Conservation (phyloP, 2,888 invertebrate species). For the Mimumesa dahlbomi region DNA sequence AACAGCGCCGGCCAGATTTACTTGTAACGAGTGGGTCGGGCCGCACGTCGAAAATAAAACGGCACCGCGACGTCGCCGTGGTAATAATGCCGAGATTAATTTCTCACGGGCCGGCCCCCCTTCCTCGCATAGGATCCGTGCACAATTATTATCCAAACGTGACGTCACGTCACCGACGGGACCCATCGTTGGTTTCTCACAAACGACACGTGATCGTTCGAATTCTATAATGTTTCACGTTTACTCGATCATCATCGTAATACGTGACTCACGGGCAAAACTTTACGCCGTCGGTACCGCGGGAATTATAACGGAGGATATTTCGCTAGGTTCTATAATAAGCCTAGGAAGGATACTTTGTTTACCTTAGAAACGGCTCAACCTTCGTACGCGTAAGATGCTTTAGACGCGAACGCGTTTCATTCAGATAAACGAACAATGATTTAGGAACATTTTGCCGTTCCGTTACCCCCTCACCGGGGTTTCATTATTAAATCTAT, state of each 20-base stretch:
- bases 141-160: constrained; percentile 57
- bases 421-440: background rate
- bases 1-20: constrained; percentile 45
- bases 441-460: no score
- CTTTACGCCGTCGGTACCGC: constrained; percentile 6
- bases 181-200: background rate
- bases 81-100: constrained; percentile 72
- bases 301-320: background rate
- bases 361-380: no score
- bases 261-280: constrained; percentile 22
- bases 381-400: background rate
- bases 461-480: no score
- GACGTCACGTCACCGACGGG: constrained; percentile 51
- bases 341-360: background rate
- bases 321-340: background rate
- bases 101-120: constrained; percentile 60
- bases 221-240: background rate
- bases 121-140: constrained; percentile 20
- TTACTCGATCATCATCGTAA: background rate
- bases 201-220: background rate
- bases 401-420: background rate
- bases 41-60: constrained; percentile 58
- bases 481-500: no score
- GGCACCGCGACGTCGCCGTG: constrained; percentile 44
- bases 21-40: constrained; percentile 49